A percentile compares a stretch with the other conserved stretches of the same genome.
phyloP scores from a whole-genome alignment of 1,140 invertebrate genomes.

The Heliconius himera region DNA sequence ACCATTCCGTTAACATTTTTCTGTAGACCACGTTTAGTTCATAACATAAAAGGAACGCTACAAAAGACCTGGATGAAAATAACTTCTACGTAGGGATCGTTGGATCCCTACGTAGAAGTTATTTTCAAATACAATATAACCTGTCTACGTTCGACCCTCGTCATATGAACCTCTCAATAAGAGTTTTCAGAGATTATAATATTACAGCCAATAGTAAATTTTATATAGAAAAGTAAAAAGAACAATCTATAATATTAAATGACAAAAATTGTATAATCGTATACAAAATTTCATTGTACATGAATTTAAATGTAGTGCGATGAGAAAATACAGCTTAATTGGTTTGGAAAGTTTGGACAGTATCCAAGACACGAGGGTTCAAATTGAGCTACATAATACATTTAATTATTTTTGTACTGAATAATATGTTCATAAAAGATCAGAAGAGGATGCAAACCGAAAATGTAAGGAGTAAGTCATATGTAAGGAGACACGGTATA shows the following conservation, averaged over 20 bases:
- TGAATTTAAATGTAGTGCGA: not conserved
- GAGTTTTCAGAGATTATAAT: conserved; percentile 7
- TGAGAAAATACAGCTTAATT: not conserved
- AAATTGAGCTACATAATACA: not conserved
- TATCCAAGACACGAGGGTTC: not conserved
- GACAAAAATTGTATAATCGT: not conserved
- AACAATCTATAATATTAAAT: not conserved
- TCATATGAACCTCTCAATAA: not conserved
- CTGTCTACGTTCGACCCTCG: not conserved
- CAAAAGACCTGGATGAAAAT: not conserved
- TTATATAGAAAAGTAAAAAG: not conserved
- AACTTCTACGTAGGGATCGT: no score
- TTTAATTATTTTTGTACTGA: not conserved
- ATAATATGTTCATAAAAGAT: not conserved
- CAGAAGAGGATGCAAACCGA: no score
- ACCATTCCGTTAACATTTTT: not conserved
- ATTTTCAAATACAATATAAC: conserved; percentile 6
- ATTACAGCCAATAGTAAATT: not conserved
- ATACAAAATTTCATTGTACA: not conserved
- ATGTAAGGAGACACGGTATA: no score
- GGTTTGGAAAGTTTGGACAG: not conserved
- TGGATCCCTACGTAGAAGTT: not conserved
- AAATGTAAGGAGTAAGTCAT: no score
- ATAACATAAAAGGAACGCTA: not conserved
- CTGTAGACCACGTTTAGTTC: not conserved